These are phyloP conservation scores for Penaeus japonicus DNA, from an alignment of 1,140 invertebrate species.

Conservation along the genomic window DNA sequence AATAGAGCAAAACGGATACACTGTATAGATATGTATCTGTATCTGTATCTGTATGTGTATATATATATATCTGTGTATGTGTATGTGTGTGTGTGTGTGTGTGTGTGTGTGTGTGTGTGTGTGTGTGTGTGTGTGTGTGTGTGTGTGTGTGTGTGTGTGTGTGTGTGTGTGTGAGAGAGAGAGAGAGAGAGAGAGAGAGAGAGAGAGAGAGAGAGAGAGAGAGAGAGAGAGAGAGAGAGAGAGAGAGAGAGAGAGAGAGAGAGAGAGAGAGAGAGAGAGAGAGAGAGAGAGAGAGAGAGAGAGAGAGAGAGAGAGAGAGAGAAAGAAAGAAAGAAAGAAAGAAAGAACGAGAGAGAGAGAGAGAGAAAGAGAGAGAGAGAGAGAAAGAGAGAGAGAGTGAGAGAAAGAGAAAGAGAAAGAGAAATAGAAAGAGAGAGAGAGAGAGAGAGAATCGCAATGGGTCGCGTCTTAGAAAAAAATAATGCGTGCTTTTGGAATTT, in stretches of 20 bases:
- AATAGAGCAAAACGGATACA: not conserved
- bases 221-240: not conserved
- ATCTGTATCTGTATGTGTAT: not conserved
- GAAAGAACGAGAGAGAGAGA: slow-evolving; percentile 53
- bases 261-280: slow-evolving; percentile 45
- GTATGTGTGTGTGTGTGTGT: not conserved
- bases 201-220: slow-evolving; percentile 34
- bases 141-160: not conserved
- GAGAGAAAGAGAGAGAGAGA: slow-evolving; percentile 53
- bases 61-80: not conserved
- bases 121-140: not conserved
- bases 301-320: slow-evolving; percentile 46
- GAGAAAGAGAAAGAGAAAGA: slow-evolving; percentile 21
- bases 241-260: not conserved
- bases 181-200: slow-evolving; percentile 49
- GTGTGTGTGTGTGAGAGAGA: slow-evolving; percentile 29
- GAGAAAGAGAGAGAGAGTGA: slow-evolving; percentile 47
- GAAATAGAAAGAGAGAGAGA: slow-evolving; percentile 4
- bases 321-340: slow-evolving; percentile 57
- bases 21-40: not conserved
- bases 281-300: slow-evolving; percentile 42
- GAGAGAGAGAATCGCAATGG: slow-evolving; percentile 41
- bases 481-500: no score
- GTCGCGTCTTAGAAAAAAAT: not conserved
- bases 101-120: not conserved